Base-by-base conservation (phyloP, 2,797 vertebrate genomes). In the Mastacembelus armatus region DNA sequence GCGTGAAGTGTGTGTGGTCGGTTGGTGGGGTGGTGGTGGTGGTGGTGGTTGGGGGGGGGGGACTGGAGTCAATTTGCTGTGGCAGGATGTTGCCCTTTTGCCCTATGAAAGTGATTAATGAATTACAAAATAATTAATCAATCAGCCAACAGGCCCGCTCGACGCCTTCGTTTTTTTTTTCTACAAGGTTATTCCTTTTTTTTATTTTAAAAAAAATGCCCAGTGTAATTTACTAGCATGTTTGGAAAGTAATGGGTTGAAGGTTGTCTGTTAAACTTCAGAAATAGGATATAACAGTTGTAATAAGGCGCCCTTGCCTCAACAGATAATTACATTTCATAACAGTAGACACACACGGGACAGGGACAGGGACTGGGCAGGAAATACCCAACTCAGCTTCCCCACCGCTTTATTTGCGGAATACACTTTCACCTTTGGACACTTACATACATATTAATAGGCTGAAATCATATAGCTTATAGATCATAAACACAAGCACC, bases 51-150 rank as follows among this genome's bases (percentile, higher is more conserved):
- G 24, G 19, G 9, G 18, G 24, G 43, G 38, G 22, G 11, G 45
- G 12, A 24, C 62, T 73, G 84, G 83, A 85, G 84, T 91, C 89
- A 89, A 85, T 88, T 89, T 89, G 85, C 82, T 89, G 77, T 81
- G 79, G 84, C 85, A 85, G 85, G 83, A 86, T 84, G 86, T 86
- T 85, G 79, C 80, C 87, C 85, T 86, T 81, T 88, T 77, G 81
- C 71, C 81, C 84, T 66, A 44, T 80, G 80, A 87, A 87, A 82
- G 81, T 86, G 82, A 86, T 89, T 89, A 87, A 90, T 90, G 83
- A 83, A 88, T 89, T 81, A 79, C 60, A 86, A 84, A 87, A 89
- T 85, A 88, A 89, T 91, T 71, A 85, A 84, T 87, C 85, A 84
- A 76, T 84, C 80, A 86, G 63, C 67, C 78, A 85, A 82, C 74